A percentile compares a stretch with the other conserved stretches of the same genome.
phyloP scores from a whole-genome alignment of 2,113 vertebrate species.

The Hippolais icterina region DNA sequence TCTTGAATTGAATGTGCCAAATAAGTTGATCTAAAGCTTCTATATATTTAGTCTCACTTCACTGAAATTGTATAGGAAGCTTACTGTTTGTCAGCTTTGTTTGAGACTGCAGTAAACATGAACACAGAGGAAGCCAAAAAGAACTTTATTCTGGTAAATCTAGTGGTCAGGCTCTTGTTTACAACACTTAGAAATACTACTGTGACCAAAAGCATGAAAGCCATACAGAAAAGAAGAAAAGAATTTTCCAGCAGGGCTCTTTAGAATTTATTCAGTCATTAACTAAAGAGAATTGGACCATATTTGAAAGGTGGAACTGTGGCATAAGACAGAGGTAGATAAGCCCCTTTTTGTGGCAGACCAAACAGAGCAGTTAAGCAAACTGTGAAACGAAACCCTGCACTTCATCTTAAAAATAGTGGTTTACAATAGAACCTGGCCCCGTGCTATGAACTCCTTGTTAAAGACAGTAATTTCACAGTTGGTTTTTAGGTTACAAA shows the following conservation, averaged over 20 bases:
- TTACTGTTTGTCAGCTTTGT: background rate
- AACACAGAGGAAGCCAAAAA: background rate
- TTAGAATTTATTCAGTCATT: background rate
- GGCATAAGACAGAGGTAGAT: background rate
- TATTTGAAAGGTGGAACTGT: background rate
- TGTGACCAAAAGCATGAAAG: background rate
- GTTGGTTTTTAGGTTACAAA: constrained; percentile 39
- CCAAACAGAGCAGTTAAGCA: background rate
- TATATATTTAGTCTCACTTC: background rate
- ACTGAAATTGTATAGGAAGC: background rate
- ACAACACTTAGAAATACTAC: background rate
- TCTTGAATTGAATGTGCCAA: background rate
- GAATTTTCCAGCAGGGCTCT: background rate
- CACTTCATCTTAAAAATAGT: background rate
- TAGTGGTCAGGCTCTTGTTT: background rate
- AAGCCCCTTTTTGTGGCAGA: background rate
- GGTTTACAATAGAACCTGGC: background rate
- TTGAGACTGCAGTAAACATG: background rate
- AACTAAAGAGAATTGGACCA: background rate
- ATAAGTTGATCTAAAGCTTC: background rate
- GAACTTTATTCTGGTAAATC: background rate
- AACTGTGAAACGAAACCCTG: background rate
- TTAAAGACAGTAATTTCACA: constrained; percentile 35
- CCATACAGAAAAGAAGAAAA: background rate
- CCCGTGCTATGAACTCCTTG: background rate